phyloP scores from a whole-genome alignment of 2,888 invertebrate genomes.

The Eugnorisma glareosa region DNA sequence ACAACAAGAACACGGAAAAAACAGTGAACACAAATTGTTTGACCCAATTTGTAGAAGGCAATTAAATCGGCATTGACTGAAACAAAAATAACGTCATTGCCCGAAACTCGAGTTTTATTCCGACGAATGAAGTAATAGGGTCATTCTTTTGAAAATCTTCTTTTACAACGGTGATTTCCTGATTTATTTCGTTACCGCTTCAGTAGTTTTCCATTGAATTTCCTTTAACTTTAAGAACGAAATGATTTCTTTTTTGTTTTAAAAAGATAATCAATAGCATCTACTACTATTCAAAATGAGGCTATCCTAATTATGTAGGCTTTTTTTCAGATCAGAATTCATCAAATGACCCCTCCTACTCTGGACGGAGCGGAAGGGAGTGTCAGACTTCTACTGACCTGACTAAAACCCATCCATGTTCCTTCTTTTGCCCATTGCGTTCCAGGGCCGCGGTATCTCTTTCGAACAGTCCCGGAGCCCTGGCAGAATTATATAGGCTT shows the following conservation, averaged over 20 bases:
- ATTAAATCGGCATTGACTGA: slow-evolving; percentile 28
- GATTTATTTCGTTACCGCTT: slow-evolving; percentile 33
- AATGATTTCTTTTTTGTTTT: not conserved
- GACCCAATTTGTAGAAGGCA: slow-evolving; percentile 39
- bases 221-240: slow-evolving; percentile 2
- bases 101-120: slow-evolving; percentile 19
- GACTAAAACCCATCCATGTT: too few species aligned
- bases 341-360: too few species aligned
- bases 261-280: too few species aligned
- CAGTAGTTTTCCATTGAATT: slow-evolving; percentile 36
- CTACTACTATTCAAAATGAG: not conserved
- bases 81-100: slow-evolving; percentile 21
- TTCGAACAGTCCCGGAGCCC: too few species aligned
- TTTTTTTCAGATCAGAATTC: too few species aligned
- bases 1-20: not conserved
- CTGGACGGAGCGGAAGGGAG: too few species aligned
- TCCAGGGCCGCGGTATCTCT: too few species aligned
- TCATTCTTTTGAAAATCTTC: slow-evolving; percentile 29
- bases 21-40: slow-evolving; percentile 18
- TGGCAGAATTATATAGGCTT: too few species aligned
- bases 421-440: too few species aligned
- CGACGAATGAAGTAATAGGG: slow-evolving; percentile 25
- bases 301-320: not conserved
- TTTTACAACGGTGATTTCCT: slow-evolving; percentile 33
- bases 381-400: too few species aligned